phyloP scores from a whole-genome alignment of 1,140 invertebrate genomes.

The Listronotus bonariensis region DNA sequence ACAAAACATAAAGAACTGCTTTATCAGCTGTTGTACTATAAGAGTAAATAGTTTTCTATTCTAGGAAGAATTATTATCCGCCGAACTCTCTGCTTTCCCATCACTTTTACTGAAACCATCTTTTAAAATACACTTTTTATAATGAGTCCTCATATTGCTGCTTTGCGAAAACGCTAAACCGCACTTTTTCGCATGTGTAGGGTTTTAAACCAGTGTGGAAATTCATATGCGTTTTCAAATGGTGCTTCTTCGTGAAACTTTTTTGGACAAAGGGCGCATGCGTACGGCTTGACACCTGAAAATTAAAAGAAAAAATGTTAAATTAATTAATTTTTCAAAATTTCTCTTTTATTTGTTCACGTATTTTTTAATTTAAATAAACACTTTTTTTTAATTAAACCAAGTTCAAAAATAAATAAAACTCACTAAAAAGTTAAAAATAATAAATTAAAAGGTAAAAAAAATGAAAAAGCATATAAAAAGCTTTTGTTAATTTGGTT shows the following conservation, averaged over 20 bases:
- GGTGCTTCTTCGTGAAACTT: constrained; percentile 85
- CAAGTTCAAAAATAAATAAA: too few species aligned
- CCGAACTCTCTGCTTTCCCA: constrained; percentile 2
- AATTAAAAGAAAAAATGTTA: neutral
- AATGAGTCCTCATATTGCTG: constrained; percentile 79
- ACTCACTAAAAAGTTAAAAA: too few species aligned
- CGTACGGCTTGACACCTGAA: constrained; percentile 82
- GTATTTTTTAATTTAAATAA: too few species aligned
- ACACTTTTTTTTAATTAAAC: too few species aligned
- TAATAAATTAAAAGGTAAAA: too few species aligned
- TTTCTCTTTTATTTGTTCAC: too few species aligned
- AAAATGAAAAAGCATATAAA: too few species aligned
- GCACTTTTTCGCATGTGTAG: constrained; percentile 74
- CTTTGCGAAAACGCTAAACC: constrained; percentile 75
- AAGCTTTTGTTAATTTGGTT: too few species aligned
- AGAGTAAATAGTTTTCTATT: neutral
- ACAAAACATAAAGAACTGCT: too few species aligned
- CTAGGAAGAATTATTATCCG: constrained; percentile 19
- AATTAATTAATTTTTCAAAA: too few species aligned
- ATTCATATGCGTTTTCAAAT: constrained; percentile 83
- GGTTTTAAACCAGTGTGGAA: constrained; percentile 78
- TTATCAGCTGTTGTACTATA: neutral
- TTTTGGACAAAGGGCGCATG: constrained; percentile 83
- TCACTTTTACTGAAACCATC: neutral
- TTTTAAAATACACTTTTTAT: constrained; percentile 67